Conservation (phyloP, 2,797 vertebrate species). For the Stomatorhinus walkeri region DNA sequence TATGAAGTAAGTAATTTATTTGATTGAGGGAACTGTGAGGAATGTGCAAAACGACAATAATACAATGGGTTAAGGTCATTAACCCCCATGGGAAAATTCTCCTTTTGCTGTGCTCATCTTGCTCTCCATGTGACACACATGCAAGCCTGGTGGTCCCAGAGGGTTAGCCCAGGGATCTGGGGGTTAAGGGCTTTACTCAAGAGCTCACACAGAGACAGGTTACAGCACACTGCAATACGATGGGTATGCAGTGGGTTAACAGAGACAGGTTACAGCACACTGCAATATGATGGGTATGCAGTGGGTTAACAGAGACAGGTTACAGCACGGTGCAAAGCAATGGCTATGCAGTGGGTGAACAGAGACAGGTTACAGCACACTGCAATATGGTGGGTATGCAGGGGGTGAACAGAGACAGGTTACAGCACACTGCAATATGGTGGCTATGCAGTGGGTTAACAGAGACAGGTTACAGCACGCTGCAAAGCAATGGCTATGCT, state of each 20-base stretch:
- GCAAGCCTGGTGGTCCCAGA: background rate
- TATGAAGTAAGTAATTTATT: background rate
- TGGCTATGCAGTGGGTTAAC: too few species aligned
- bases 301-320: background rate
- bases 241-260: background rate
- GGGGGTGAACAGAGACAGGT: background rate
- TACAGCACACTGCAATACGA: background rate
- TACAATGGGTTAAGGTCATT: background rate
- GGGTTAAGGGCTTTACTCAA: background rate
- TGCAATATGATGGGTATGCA: background rate
- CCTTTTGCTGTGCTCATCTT: background rate
- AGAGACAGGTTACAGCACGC: too few species aligned
- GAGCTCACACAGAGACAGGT: background rate
- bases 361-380: background rate
- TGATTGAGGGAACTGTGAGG: background rate
- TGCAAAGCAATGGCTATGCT: too few species aligned
- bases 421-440: too few species aligned
- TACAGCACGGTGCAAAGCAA: background rate
- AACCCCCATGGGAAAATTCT: background rate
- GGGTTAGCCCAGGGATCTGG: background rate
- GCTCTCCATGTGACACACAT: background rate
- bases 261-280: background rate
- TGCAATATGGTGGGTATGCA: background rate
- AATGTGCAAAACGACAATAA: background rate
- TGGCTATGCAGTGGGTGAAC: background rate